These are phyloP conservation scores for Coremacera marginata DNA, from an alignment of 2,888 invertebrate species.

Conservation along the genomic window DNA sequence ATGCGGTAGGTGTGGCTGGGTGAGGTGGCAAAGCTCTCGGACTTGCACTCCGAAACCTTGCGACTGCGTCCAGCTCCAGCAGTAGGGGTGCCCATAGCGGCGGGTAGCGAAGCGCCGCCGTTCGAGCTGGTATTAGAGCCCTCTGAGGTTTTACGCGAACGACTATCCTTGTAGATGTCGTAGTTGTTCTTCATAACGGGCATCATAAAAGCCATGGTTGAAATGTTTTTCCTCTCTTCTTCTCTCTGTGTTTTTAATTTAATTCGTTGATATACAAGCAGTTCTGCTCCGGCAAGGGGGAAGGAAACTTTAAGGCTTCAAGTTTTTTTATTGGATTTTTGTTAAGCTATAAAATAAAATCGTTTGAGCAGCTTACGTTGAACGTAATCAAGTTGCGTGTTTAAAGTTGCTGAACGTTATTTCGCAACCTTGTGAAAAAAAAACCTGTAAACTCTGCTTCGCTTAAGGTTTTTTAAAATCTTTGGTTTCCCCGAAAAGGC, in stretches of 20 bases:
- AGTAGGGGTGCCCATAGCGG: slow-evolving; percentile 71
- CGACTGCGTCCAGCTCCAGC: slow-evolving; percentile 70
- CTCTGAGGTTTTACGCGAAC: slow-evolving; percentile 82
- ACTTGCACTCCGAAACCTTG: slow-evolving; percentile 69
- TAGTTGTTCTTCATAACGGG: slow-evolving; percentile 94
- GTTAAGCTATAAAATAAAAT: not conserved
- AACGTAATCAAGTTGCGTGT: too few relatives aligned
- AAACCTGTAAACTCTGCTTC: not conserved
- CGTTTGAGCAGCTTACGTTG: too few relatives aligned
- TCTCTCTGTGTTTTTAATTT: not conserved
- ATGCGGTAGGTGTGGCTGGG: slow-evolving; percentile 69
- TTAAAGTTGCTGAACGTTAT: too few relatives aligned
- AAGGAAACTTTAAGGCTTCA: slow-evolving; percentile 1
- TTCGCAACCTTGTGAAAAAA: too few relatives aligned
- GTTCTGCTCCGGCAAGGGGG: not conserved
- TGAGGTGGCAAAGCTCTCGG: slow-evolving; percentile 72
- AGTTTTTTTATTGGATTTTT: slow-evolving; percentile 20
- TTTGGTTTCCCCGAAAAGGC: slow-evolving; percentile 33
- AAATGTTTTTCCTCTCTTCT: slow-evolving; percentile 18
- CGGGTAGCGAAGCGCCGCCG: slow-evolving; percentile 74
- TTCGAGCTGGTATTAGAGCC: slow-evolving; percentile 70
- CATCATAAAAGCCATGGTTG: slow-evolving; percentile 92
- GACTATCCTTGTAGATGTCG: slow-evolving; percentile 87
- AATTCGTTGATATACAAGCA: not conserved
- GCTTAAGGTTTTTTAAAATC: not conserved